Conservation (phyloP, 1,140 invertebrate species). For the Pemphigus obesinymphae region DNA sequence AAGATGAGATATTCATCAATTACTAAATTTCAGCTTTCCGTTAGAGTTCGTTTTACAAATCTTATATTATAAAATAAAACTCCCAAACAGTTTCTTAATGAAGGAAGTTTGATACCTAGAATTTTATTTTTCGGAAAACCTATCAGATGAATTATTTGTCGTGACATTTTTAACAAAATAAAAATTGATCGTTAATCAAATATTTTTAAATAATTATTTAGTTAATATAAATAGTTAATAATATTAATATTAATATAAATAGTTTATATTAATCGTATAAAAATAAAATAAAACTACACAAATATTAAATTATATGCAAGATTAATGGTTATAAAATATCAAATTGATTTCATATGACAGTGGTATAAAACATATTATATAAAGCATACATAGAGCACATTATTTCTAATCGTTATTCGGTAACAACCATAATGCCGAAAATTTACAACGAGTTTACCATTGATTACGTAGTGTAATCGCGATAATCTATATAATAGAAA, state of each 20-base stretch:
- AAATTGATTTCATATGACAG: too few relatives aligned
- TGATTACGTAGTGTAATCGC: neutral
- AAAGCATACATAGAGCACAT: neutral
- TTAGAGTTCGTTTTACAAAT: neutral
- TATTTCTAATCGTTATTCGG: neutral
- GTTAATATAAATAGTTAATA: neutral
- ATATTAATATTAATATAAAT: too few relatives aligned
- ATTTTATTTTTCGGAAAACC: slow-evolving; percentile 38
- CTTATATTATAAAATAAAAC: slow-evolving; percentile 17
- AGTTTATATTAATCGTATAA: too few relatives aligned
- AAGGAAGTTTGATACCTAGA: slow-evolving; percentile 43
- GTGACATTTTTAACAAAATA: neutral
- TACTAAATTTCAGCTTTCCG: too few relatives aligned
- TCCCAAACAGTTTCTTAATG: slow-evolving; percentile 39
- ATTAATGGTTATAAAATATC: too few relatives aligned
- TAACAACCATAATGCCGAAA: neutral
- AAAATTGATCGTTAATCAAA: too few relatives aligned
- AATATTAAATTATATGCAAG: neutral
- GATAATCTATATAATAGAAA: neutral
- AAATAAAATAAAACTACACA: neutral
- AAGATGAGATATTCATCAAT: too few relatives aligned
- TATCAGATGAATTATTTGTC: slow-evolving; percentile 1
- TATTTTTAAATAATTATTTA: too few relatives aligned
- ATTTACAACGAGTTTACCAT: too few relatives aligned
- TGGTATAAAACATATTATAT: too few relatives aligned